phyloP scores from a whole-genome alignment of 2,888 invertebrate genomes.

The Nomada hirtipes region DNA sequence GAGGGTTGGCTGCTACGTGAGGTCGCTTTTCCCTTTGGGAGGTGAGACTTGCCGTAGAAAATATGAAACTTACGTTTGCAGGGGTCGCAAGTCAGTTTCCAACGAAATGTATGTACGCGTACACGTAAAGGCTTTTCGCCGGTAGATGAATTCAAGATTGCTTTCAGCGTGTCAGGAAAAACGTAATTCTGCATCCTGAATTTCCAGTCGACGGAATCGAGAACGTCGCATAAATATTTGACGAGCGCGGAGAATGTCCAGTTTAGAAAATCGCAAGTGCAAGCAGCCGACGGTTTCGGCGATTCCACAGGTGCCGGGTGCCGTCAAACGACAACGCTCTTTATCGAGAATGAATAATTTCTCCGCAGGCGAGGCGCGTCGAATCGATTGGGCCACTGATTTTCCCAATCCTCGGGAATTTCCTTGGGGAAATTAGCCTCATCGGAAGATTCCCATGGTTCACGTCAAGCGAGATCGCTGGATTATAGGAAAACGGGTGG shows the following conservation, averaged over 20 bases:
- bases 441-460: constrained; percentile 76
- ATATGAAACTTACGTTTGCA: neutral
- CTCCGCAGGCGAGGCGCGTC: constrained; percentile 60
- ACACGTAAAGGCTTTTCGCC: too few relatives aligned
- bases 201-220: too few relatives aligned
- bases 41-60: neutral
- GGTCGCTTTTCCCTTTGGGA: neutral
- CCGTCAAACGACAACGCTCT: constrained; percentile 67
- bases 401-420: constrained; percentile 79
- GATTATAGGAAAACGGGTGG: constrained; percentile 58
- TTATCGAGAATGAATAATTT: constrained; percentile 77
- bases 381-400: constrained; percentile 76
- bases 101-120: neutral
- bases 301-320: constrained; percentile 73
- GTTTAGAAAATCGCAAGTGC: neutral
- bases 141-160: too few relatives aligned
- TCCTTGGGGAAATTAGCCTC: constrained; percentile 81
- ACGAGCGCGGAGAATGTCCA: neutral
- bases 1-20: neutral
- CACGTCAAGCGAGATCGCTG: constrained; percentile 70
- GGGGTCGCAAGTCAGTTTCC: neutral
- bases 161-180: too few relatives aligned
- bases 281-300: constrained; percentile 12
- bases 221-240: neutral
- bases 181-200: too few relatives aligned